phyloP scores from a whole-genome alignment of 2,113 vertebrate species.

The Thalassoma bifasciatum region DNA sequence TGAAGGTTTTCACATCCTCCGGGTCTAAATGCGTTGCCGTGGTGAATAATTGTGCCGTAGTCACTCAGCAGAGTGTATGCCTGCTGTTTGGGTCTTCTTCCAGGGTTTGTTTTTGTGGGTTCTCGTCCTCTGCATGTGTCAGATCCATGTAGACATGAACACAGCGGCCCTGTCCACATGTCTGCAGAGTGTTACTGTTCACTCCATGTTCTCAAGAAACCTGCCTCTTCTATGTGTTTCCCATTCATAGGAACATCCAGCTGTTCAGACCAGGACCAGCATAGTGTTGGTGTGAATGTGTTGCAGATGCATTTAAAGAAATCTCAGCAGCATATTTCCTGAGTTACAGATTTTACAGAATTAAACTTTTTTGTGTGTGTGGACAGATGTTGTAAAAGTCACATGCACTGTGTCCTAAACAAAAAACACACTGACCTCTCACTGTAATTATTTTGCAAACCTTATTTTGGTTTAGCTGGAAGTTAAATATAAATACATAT shows the following conservation, averaged over 20 bases:
- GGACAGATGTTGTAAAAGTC: too few species aligned
- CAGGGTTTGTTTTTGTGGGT: conserved; percentile 10
- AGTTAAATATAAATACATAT: too few species aligned
- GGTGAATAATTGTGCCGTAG: conserved; percentile 68
- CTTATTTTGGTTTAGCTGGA: too few species aligned
- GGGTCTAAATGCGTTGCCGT: conserved; percentile 40
- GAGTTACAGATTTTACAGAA: too few species aligned
- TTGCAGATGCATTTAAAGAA: too few species aligned
- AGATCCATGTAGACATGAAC: conserved; percentile 21
- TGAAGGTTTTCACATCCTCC: conserved; percentile 50
- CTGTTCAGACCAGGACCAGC: too few species aligned
- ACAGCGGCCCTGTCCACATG: conserved; percentile 22
- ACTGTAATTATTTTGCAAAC: too few species aligned
- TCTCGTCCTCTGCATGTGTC: conserved; percentile 35
- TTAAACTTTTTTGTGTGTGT: too few species aligned
- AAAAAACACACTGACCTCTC: too few species aligned
- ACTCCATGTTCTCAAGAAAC: conserved; percentile 2
- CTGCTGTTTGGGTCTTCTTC: conserved; percentile 34
- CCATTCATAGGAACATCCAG: neutral
- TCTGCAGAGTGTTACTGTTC: conserved; percentile 53
- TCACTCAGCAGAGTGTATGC: conserved; percentile 34
- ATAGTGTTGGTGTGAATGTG: too few species aligned
- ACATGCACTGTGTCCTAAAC: too few species aligned
- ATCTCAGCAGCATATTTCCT: neutral
- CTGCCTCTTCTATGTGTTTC: neutral